Evolutionary conservation across 92 coral and sea anemone species (phyloP).

Genomic region (Chrysogorgia sp.): DNA sequence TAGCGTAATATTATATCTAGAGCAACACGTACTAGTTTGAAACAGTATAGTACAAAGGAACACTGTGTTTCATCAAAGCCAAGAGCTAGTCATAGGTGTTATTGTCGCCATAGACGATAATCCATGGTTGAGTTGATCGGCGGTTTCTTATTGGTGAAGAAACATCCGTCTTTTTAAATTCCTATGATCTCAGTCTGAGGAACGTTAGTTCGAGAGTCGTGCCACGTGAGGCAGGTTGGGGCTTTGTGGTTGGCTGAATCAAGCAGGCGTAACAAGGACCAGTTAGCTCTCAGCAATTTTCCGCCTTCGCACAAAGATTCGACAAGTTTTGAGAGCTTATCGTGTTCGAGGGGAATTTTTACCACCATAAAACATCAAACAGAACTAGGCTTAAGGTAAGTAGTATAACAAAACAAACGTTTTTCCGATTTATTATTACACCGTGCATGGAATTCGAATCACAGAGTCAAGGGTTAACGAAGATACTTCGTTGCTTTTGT

Average conservation of each 20-base stretch:
- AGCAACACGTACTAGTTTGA: no score
- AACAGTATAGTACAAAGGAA: no score
- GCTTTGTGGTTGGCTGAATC: conserved; percentile 25
- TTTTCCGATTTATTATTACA: background rate
- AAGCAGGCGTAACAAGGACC: conserved; percentile 38
- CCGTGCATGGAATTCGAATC: background rate
- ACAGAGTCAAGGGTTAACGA: no score
- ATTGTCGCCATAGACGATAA: conserved; percentile 20
- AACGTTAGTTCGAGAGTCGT: background rate
- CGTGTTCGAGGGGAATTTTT: conserved; percentile 30
- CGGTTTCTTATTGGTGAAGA: background rate
- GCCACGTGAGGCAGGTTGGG: conserved; percentile 16
- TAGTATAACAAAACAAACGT: background rate
- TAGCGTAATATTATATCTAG: no score
- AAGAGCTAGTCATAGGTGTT: background rate
- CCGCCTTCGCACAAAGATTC: conserved; percentile 15
- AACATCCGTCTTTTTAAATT: background rate
- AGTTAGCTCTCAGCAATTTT: conserved; percentile 14
- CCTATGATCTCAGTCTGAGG: conserved; percentile 21
- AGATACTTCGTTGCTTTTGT: background rate
- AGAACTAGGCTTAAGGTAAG: conserved; percentile 37
- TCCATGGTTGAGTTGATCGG: conserved; percentile 4
- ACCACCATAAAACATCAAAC: conserved; percentile 20
- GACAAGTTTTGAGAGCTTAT: conserved; percentile 32
- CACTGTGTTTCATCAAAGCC: background rate